These are phyloP conservation scores for Vidua chalybeata DNA, from an alignment of 2,113 vertebrate genomes.

Conservation along the genomic window DNA sequence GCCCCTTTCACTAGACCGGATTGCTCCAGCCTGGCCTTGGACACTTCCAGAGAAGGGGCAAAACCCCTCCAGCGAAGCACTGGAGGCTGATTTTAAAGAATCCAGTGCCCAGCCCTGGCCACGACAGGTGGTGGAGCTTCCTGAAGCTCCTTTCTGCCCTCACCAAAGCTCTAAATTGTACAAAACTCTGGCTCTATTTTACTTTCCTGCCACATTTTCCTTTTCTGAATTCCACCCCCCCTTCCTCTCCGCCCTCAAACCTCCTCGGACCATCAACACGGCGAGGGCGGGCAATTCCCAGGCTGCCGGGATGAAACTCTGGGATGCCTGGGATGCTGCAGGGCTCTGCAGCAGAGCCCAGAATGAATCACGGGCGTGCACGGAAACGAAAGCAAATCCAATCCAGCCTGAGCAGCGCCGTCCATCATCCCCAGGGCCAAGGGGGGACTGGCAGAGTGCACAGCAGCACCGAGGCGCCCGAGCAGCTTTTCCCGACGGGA, in stretches of 20 bases:
- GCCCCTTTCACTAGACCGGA: not conserved
- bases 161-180: not conserved
- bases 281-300: not conserved
- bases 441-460: not conserved
- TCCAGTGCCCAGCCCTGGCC: not conserved
- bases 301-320: not conserved
- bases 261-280: not conserved
- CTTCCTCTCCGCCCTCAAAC: not conserved
- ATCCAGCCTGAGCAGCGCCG: slow-evolving; percentile 2
- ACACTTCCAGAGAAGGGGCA: not conserved
- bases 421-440: slow-evolving; percentile 39
- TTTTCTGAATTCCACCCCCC: not conserved
- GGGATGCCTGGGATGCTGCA: not conserved
- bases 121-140: not conserved
- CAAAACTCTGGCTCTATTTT: not conserved
- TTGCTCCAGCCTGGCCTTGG: not conserved
- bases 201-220: not conserved
- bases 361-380: slow-evolving; percentile 30
- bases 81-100: not conserved
- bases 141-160: not conserved
- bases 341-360: slow-evolving; percentile 1
- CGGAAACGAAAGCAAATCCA: slow-evolving; percentile 47
- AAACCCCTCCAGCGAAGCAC: not conserved
- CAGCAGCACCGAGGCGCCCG: not conserved
- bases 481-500: not conserved